phyloP scores from a whole-genome alignment of 2,113 vertebrate genomes.

The Scalopus aquaticus region DNA sequence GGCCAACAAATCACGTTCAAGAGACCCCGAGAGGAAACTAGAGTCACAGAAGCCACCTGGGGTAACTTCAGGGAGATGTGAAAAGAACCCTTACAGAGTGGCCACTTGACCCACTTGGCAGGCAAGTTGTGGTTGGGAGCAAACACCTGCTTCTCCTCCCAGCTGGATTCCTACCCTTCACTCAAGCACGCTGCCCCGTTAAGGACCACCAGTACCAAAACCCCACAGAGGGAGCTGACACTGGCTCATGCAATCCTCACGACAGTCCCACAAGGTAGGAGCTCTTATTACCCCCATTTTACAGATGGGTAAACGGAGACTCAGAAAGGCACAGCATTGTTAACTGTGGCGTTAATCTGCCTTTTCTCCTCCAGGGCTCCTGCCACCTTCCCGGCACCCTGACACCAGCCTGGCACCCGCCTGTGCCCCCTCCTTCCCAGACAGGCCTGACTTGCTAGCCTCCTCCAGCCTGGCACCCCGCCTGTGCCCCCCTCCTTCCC shows the following conservation, averaged over 20 bases:
- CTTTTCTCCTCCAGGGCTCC: background rate
- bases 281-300: background rate
- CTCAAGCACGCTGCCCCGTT: background rate
- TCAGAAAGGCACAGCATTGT: background rate
- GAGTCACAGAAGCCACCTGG: background rate
- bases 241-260: background rate
- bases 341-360: background rate
- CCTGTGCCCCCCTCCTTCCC: background rate
- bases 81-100: background rate
- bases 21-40: background rate
- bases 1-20: background rate
- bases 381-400: background rate
- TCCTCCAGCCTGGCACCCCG: conserved; percentile 38
- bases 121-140: background rate
- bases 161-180: background rate
- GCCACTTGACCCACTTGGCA: too few species aligned
- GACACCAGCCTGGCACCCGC: fast-evolving
- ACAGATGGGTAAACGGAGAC: background rate
- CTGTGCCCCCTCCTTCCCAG: background rate
- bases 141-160: background rate
- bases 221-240: background rate
- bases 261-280: background rate
- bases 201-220: background rate
- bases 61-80: background rate
- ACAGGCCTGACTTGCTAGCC: conserved; percentile 88